These are phyloP conservation scores for Prosapia bicincta DNA, from an alignment of 2,888 invertebrate species.

Conservation along the genomic window DNA sequence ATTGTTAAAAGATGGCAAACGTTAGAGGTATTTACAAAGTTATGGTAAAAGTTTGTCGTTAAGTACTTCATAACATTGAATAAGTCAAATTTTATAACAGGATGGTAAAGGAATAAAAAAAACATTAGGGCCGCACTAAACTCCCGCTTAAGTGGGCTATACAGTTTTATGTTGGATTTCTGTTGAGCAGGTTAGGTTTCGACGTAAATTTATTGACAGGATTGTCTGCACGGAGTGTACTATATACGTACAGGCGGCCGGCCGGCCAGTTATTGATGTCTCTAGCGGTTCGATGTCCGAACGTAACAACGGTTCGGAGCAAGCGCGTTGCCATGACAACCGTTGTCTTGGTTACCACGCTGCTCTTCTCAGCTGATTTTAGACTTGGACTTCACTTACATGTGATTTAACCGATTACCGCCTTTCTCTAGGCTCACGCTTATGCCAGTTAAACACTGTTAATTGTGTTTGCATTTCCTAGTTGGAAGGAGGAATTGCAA, in stretches of 20 bases:
- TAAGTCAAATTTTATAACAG: not conserved
- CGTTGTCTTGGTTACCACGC: slow-evolving; percentile 24
- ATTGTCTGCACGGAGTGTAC: not conserved
- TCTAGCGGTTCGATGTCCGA: slow-evolving; percentile 23
- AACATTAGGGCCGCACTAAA: not conserved
- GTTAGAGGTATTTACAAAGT: not conserved
- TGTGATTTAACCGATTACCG: slow-evolving; percentile 12
- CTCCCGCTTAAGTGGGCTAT: not conserved
- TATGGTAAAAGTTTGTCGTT: not conserved
- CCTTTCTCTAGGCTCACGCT: not conserved
- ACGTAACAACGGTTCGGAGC: not conserved
- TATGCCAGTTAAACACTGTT: not conserved
- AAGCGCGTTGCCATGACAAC: slow-evolving; percentile 20
- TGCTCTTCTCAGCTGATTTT: slow-evolving; percentile 27
- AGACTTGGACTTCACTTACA: slow-evolving; percentile 23
- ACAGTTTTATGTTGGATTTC: not conserved
- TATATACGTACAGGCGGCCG: not conserved
- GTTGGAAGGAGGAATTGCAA: too few relatives aligned
- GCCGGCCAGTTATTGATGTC: slow-evolving; percentile 23
- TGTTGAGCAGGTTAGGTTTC: not conserved
- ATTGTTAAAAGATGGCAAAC: not conserved
- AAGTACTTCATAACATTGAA: not conserved
- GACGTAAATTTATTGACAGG: not conserved
- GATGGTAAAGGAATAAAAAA: not conserved
- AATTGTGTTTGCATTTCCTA: too few relatives aligned